These are phyloP conservation scores for Jordanella pulchra DNA, from an alignment of 2,797 vertebrate species.

Conservation along the genomic window DNA sequence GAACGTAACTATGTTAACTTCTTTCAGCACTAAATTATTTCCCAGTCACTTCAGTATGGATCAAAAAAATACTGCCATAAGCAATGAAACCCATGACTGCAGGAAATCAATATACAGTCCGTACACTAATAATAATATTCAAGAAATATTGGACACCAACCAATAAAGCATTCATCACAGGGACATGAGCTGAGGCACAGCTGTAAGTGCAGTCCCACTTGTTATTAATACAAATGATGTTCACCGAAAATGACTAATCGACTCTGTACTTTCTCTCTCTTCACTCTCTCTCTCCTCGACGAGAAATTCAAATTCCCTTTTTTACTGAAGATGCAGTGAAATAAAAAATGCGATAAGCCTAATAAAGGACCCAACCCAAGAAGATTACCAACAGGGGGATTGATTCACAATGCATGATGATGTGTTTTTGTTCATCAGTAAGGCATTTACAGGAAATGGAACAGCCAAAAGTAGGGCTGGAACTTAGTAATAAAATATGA, in stretches of 20 bases:
- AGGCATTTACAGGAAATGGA: conserved; percentile 22
- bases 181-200: conserved; percentile 50
- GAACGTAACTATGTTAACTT: conserved; percentile 40
- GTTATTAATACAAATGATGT: conserved; percentile 71
- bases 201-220: conserved; percentile 53
- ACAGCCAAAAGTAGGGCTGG: conserved; percentile 6
- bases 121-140: conserved; percentile 67
- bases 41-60: conserved; percentile 27
- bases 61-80: conserved; percentile 39
- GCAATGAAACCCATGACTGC: conserved; percentile 51
- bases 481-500: conserved; percentile 14
- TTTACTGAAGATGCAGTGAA: conserved; percentile 36
- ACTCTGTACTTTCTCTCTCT: conserved; percentile 41
- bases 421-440: conserved; percentile 17
- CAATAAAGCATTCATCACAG: conserved; percentile 71
- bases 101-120: conserved; percentile 47
- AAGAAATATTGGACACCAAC: conserved; percentile 55
- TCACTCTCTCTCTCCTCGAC: conserved; percentile 32
- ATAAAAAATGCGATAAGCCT: conserved; percentile 26
- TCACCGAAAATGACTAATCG: conserved; percentile 61
- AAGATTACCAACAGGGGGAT: conserved; percentile 27
- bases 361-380: conserved; percentile 33
- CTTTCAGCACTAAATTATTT: conserved; percentile 39
- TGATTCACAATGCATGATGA: conserved; percentile 21
- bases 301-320: conserved; percentile 42